Base-by-base conservation (phyloP, 1,140 invertebrate species). In the Drosophila mojavensis region DNA sequence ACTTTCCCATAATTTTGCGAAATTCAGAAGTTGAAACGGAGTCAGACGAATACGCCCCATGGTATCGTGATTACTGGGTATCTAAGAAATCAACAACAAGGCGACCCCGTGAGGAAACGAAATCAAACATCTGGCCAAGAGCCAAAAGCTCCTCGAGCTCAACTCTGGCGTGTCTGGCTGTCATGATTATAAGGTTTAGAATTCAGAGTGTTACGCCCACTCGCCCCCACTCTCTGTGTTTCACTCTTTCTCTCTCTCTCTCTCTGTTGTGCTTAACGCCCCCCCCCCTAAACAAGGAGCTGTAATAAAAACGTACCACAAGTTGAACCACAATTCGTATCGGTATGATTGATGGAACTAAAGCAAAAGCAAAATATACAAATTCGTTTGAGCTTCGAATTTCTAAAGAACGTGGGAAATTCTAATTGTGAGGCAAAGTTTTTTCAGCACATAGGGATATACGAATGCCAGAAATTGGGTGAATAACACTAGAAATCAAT, bases 101-200 rank as follows among this genome's bases (percentile, higher is more conserved):
- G 6, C 6, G 11, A 61, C 20, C 20, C 20, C 3, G 20, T 24
- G 20, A 2, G 56, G 64, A 68, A 59, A 66, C 62, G 39, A 45
- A 51, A 60, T 26, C 62, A 67, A 63, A 39, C 69, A 58, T 13
- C 53, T 58, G 45, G 53, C 53, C 53, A n/a, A 9, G 0, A 61
- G 43, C 41, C 58, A 50, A 24, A 50, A 24, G 43, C 43, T 74
- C 26, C 51, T 67, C 56, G 36, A 47, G 41, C 50, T 36, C 26
- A 45, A 41, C 54, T 53, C 47, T 75, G 67, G 66, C 72, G 72
- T 75, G 72, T 70, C 54, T 75, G 54, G 39, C 60, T 70, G 66
- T 64, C 72, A 75, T 75, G 72, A 75, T 75, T 75, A 69, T 58
- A 62, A 51, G 65, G 66, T 45, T 63, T 74, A 70, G 67, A 64